These are phyloP conservation scores for Tribolium madens DNA, from an alignment of 1,140 invertebrate genomes.

Conservation along the genomic window DNA sequence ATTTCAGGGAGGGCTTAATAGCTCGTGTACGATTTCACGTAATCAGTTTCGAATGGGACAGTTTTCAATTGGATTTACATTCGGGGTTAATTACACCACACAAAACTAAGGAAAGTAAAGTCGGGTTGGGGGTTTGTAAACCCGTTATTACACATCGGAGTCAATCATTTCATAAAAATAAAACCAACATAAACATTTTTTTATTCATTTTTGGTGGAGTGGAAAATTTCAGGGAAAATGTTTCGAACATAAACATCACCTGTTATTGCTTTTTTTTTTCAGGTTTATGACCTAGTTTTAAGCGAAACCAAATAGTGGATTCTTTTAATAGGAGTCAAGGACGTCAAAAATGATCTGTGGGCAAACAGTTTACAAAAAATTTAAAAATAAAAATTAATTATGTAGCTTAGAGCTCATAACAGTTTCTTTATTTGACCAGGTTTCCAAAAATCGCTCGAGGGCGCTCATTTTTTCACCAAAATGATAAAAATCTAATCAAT, in stretches of 20 bases:
- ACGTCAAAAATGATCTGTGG: background rate
- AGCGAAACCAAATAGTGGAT: background rate
- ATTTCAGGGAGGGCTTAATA: slow-evolving; percentile 11
- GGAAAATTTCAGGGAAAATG: background rate
- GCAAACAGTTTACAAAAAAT: too few species aligned
- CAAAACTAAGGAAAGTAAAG: background rate
- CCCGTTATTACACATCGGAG: too few species aligned
- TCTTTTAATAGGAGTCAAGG: background rate
- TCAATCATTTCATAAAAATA: too few species aligned
- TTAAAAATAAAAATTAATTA: too few species aligned
- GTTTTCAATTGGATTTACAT: background rate
- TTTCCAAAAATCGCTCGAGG: too few species aligned
- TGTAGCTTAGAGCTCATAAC: too few species aligned
- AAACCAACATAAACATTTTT: background rate
- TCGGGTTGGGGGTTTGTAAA: too few species aligned
- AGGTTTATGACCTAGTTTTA: background rate
- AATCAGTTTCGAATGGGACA: slow-evolving; percentile 8
- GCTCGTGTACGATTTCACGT: background rate
- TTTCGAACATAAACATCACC: background rate
- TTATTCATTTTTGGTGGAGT: background rate
- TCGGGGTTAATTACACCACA: background rate
- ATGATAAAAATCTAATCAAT: background rate
- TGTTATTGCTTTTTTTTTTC: background rate
- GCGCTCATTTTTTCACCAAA: background rate
- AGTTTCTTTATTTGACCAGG: too few species aligned